Percentiles rank a stretch among this genome's conserved stretches.
Evolutionary conservation across 2,113 vertebrate genomes (phyloP).

Genomic region (Thalassarche chlororhynchos): DNA sequence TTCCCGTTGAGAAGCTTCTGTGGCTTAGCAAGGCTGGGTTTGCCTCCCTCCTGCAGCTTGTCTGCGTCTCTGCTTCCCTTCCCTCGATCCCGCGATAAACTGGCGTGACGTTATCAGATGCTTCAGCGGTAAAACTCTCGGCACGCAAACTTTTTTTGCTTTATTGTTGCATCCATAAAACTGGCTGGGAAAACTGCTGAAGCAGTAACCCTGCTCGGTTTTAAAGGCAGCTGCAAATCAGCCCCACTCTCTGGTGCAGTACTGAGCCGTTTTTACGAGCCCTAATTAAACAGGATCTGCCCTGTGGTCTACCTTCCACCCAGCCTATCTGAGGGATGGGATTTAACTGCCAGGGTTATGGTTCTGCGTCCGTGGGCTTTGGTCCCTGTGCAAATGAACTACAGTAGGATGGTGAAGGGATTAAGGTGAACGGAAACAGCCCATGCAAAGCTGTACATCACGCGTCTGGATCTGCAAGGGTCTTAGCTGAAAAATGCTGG

Average conservation of each 20-base stretch:
- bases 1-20: not conserved
- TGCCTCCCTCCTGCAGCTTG: not conserved
- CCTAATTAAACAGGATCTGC: conserved; percentile 66
- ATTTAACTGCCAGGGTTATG: conserved; percentile 24
- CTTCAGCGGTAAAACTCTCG: conserved; percentile 26
- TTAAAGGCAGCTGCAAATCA: conserved; percentile 70
- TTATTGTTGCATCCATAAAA: conserved; percentile 63
- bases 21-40: not conserved
- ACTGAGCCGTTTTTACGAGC: conserved; percentile 34
- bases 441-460: not conserved
- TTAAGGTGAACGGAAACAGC: not conserved
- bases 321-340: conserved; percentile 29
- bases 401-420: not conserved
- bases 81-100: not conserved
- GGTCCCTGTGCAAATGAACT: not conserved
- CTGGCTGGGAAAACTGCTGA: conserved; percentile 66
- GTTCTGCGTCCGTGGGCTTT: not conserved
- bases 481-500: not conserved
- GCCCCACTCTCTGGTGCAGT: not conserved
- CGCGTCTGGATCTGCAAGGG: not conserved
- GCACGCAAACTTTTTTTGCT: not conserved
- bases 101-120: conserved; percentile 18
- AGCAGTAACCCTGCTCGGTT: conserved; percentile 57
- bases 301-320: conserved; percentile 56
- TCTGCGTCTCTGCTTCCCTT: not conserved